These are phyloP conservation scores for Noctua pronuba DNA, from an alignment of 2,888 invertebrate genomes.

Conservation along the genomic window DNA sequence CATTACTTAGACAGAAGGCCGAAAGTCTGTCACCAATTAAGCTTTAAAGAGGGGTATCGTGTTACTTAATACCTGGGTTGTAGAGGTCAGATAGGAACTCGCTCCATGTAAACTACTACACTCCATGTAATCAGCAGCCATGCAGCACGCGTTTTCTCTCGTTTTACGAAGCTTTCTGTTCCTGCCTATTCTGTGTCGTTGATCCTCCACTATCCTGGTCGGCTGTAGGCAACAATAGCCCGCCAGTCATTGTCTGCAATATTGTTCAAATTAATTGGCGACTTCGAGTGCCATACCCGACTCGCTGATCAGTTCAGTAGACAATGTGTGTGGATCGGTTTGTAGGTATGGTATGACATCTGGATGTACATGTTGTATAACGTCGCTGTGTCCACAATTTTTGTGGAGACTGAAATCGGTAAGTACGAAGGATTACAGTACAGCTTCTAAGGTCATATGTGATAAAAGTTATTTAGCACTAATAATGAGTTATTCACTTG, in stretches of 20 bases:
- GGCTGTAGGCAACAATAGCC: conserved; percentile 30
- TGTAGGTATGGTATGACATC: not conserved
- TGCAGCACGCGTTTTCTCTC: not conserved
- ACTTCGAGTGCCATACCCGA: conserved; percentile 36
- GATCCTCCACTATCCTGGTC: not conserved
- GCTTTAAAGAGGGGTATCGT: not conserved
- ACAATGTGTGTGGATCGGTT: conserved; percentile 6
- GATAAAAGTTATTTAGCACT: not conserved
- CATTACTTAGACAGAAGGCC: not conserved
- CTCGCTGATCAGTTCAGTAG: conserved; percentile 19
- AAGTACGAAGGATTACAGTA: not conserved
- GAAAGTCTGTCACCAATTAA: not conserved
- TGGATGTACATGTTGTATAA: not conserved
- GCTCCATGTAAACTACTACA: not conserved
- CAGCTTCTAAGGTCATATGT: not conserved
- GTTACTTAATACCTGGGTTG: not conserved
- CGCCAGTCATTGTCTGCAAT: conserved; percentile 49
- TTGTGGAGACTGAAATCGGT: not conserved
- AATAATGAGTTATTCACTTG: not conserved
- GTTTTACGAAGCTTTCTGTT: not conserved
- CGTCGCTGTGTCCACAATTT: not conserved
- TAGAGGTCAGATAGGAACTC: not conserved
- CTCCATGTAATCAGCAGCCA: not conserved
- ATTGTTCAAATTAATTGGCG: conserved; percentile 59
- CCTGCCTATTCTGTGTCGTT: not conserved